Base-by-base conservation (phyloP, 2,113 vertebrate species). In the Rostratula benghalensis region DNA sequence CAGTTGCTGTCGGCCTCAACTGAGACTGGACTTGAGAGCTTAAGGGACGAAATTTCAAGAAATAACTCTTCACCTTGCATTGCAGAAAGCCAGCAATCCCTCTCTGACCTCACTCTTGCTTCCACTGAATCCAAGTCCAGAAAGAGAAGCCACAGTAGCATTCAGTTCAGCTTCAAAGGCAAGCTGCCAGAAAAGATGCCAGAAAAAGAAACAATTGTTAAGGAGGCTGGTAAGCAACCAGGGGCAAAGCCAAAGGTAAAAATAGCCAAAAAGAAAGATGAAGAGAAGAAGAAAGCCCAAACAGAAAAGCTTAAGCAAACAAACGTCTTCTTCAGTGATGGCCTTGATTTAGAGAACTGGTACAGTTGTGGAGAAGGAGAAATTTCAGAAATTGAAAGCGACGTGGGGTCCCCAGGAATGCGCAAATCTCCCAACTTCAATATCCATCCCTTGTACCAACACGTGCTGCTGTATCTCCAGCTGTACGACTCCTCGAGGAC, bases 281-380 rank as follows among this genome's bases (percentile, higher is more conserved):
- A 99, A 80, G 99, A 99, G 74, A 99, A 98, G 96, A 98, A 98
- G 87, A 99, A 99, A 93, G 82, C 97, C 13, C 98, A 98, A 87
- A 97, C 98, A 24, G 99, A 99, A 80, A 99, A 99, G 85, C 92
- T 98, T 51, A 98, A 98, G 23, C 99, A 98, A 69, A 98, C 98
- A 79, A 99, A 97, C 21, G 98, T 99, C 64, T 99, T 99, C 96
- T 99, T 99, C 37, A 99, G 99, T 23, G 99, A 99, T 95, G 99
- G 99, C 89, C 98, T 99, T 84, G 99, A 99, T 96, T 98, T 99
- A 79, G 99, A 99, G 95, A 99, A 99, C 92, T 99, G 99, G 99
- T 99, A 99, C 92, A 99, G 99, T 96, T 99, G 99, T 81, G 99
- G 99, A 56, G 99, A 99, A 90, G 99, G 99, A 7, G 99, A 99